Evolutionary conservation across 2,888 invertebrate genomes (phyloP).

Genomic region (Dasysyrphus tricinctus): DNA sequence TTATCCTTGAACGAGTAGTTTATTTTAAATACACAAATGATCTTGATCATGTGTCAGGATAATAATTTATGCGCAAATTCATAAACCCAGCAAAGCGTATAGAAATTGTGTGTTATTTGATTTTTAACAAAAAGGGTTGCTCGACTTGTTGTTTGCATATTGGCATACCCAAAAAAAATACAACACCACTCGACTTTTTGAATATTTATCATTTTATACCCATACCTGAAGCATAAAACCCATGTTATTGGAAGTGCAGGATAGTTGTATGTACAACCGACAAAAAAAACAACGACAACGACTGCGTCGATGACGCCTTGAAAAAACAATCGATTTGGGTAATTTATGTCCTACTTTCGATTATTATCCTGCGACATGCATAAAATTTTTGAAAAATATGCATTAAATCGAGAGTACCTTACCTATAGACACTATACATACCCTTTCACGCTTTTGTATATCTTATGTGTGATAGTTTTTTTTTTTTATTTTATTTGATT

Average conservation of each 20-base stretch:
- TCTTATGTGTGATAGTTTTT: conserved; percentile 30
- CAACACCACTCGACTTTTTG: conserved; percentile 60
- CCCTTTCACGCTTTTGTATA: conserved; percentile 61
- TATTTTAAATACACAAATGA: conserved; percentile 40
- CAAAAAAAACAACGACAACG: neutral
- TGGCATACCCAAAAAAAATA: conserved; percentile 13
- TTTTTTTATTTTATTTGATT: conserved; percentile 44
- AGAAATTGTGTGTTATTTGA: conserved; percentile 24
- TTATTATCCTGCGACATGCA: conserved; percentile 75
- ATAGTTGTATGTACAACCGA: neutral
- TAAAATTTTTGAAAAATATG: conserved; percentile 66
- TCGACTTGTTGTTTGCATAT: conserved; percentile 65
- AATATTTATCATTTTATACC: too few relatives aligned
- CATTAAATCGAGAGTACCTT: conserved; percentile 71
- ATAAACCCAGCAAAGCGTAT: conserved; percentile 67
- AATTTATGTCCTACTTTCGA: conserved; percentile 75
- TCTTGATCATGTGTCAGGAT: conserved; percentile 58
- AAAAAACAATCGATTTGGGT: conserved; percentile 73
- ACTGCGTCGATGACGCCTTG: conserved; percentile 60
- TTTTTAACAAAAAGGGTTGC: conserved; percentile 56
- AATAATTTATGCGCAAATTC: conserved; percentile 73
- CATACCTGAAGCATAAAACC: conserved; percentile 15
- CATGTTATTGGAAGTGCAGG: conserved; percentile 68
- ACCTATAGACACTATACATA: neutral
- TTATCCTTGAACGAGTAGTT: neutral